Base-by-base conservation (phyloP, 1,140 invertebrate genomes). In the Drosophila ananassae region DNA sequence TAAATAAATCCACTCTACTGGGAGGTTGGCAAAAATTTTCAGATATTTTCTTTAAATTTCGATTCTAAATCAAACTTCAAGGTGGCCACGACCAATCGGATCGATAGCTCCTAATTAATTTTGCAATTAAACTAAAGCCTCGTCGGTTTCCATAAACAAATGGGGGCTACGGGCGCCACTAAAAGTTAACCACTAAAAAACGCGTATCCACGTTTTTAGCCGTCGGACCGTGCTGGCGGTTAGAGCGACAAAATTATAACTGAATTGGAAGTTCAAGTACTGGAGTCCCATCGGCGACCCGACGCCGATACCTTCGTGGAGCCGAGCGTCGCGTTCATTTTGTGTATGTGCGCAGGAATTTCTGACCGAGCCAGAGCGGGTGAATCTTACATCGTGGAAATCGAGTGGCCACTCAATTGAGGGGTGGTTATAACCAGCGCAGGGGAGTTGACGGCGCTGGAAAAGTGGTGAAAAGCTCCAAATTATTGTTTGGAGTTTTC, bases 191-290 rank as follows among this genome's bases (percentile, higher is more conserved):
- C 25, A 28, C 25, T 44, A 21, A 25, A 79, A 76, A 48, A 21
- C 30, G 22, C 58, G 64, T 76, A 39, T 44, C 37, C 71, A 82
- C 79, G 76, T 47, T 79, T 10, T 37, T 51, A 54, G 68, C 72
- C 72, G 75, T 79, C 67, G 59, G 62, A 51, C 52, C 79, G 89
- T 84, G 75, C 73, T 78, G 73, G 71, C 89, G 83, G 63, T 89
- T 74, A 84, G 89, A 90, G 69, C 78, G 81, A 79, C 71, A 72
- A 85, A 79, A 85, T 89, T 73, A 76, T 90, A 90, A 90, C 89
- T 90, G 83, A 90, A 74, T 89, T 90, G 89, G 89, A 90, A 90
- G 69, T 89, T 89, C 76, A 83, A 89, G 83, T 87, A 85, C 50
- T 85, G 82, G 82, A 85, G 82, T 81, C 82, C 76, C 68, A 78